Base-by-base conservation (phyloP, 2,888 invertebrate genomes). In the Oligia strigilis region DNA sequence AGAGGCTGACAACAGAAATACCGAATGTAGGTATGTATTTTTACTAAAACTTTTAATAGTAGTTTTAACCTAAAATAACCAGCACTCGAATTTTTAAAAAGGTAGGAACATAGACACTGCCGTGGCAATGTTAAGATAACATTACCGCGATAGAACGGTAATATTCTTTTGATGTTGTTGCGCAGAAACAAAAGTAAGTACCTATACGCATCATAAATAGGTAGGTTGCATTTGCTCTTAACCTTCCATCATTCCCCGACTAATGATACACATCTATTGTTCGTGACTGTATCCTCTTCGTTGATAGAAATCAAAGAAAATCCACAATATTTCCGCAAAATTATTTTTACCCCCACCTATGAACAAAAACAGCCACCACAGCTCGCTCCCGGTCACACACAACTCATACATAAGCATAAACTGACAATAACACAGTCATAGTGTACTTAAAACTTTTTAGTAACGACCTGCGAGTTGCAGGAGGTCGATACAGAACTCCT, bases 391-490 rank as follows among this genome's bases (percentile, higher is more conserved):
- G n/a, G 17, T 11, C 40, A 43, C 82, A 46, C 9, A 69, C 81
- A 79, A 66, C 14, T 69, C 69, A 60, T 58, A 71, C 66, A 70
- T 49, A 72, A 75, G 75, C 81, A 77, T 83, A 69, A 79, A 84
- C 77, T 85, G 88, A 88, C 88, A 91, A 89, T 89, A 88, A 88
- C 80, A 79, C 80, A 85, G 83, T 65, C 76, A 81, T 46, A 79
- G 67, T 66, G 76, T 74, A 86, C 80, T 87, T 81, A 85, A 81
- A 91, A 90, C 81, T 90, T 90, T 82, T 66, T 69, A 86, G 75
- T 89, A 86, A 89, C 85, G 83, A 89, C 69, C 83, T 84, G 84
- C 80, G 52, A 79, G 65, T 72, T 74, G 78, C 74, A 69, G 67
- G 69, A 81, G 74, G 55, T 81, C 83, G 79, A 84, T 84, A 75